These are phyloP conservation scores for Chanos chanos DNA, from an alignment of 2,797 vertebrate genomes.

Conservation along the genomic window DNA sequence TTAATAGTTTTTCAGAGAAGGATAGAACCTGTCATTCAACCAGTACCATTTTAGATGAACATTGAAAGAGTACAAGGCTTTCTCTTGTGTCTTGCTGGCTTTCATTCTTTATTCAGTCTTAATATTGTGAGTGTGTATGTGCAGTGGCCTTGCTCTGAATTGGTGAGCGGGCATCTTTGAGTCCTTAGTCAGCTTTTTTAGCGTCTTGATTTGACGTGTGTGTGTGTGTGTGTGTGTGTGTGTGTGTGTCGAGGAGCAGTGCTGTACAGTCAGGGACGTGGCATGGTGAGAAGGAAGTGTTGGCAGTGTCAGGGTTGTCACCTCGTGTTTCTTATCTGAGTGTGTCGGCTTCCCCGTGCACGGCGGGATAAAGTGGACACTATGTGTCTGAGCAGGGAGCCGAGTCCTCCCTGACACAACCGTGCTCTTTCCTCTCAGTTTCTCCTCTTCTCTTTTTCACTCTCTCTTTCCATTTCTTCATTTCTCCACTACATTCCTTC, in stretches of 20 bases:
- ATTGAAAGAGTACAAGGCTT: no score
- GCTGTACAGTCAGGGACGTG: neutral
- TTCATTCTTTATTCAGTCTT: neutral
- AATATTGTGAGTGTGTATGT: neutral
- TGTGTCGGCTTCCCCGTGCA: neutral
- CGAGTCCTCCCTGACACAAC: neutral
- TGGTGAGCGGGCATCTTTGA: neutral
- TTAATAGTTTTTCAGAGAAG: no score
- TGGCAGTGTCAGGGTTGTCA: conserved; percentile 14
- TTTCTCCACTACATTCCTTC: neutral
- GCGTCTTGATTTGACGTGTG: no score
- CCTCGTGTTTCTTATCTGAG: neutral
- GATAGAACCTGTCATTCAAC: no score
- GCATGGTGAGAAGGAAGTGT: conserved; percentile 10
- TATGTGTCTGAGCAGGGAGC: neutral
- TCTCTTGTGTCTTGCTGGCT: neutral
- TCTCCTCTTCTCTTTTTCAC: neutral
- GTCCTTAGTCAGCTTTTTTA: neutral
- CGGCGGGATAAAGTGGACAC: conserved; percentile 2
- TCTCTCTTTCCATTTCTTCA: neutral
- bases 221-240: neutral
- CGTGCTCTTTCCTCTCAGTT: neutral
- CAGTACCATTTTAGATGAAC: no score
- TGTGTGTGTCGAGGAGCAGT: conserved; percentile 3
- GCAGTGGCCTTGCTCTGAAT: conserved; percentile 5